These are phyloP conservation scores for Pitangus sulphuratus DNA, from an alignment of 2,797 vertebrate genomes.

Conservation along the genomic window DNA sequence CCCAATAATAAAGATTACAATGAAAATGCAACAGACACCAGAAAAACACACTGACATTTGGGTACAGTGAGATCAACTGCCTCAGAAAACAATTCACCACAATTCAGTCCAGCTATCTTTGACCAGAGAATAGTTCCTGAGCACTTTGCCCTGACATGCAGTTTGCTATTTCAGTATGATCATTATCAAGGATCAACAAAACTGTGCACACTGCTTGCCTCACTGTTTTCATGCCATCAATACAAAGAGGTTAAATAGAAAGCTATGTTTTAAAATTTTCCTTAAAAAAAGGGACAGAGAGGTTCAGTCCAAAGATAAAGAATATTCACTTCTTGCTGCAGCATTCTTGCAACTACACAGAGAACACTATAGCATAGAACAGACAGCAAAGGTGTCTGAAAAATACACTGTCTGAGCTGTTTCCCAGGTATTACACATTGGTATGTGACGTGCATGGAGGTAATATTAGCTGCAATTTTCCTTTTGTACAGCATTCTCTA, in stretches of 20 bases:
- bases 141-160: not conserved
- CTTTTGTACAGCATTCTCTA: not conserved
- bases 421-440: rapidly evolving
- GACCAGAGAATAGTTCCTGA: rapidly evolving
- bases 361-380: not conserved
- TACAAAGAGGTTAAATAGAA: not conserved
- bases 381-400: not conserved
- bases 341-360: not conserved
- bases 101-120: not conserved
- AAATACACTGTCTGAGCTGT: not conserved
- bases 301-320: not conserved
- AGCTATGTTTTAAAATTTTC: not conserved
- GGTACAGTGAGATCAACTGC: rapidly evolving
- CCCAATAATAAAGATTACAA: not conserved
- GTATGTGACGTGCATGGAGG: rapidly evolving
- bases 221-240: not conserved
- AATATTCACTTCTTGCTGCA: not conserved
- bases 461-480: not conserved
- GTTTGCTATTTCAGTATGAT: not conserved
- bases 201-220: not conserved
- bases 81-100: not conserved
- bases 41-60: not conserved
- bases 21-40: not conserved
- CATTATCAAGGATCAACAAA: not conserved
- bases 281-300: not conserved